A percentile compares a stretch with the other conserved stretches of the same genome.
Evolutionary conservation across 30 jellyfish, hydroid and myxozoan genomes (phyloP).

Genomic region (Hydractinia symbiolongicarpus): DNA sequence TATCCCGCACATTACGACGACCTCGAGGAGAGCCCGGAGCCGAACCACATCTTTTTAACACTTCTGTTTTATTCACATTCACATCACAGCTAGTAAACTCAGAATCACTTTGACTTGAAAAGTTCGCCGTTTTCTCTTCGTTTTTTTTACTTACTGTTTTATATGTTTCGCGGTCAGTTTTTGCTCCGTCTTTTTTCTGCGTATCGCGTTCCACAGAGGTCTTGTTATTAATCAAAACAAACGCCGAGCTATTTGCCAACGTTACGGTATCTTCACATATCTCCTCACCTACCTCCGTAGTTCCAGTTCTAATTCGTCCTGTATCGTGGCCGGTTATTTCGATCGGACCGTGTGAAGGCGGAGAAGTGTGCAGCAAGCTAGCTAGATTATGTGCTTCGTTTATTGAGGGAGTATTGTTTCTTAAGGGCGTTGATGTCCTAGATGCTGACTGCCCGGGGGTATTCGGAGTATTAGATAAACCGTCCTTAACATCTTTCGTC

Average conservation of each 20-base stretch:
- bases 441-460: not conserved
- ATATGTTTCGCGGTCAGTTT: not conserved
- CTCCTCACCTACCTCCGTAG: slow-evolving; percentile 42
- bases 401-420: not conserved
- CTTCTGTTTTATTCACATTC: not conserved
- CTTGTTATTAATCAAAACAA: not conserved
- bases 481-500: slow-evolving; percentile 17
- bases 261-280: slow-evolving; percentile 25
- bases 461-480: not conserved
- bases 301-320: slow-evolving; percentile 16
- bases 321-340: slow-evolving; percentile 26
- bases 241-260: slow-evolving; percentile 6
- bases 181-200: not conserved
- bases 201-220: slow-evolving; percentile 2
- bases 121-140: not conserved
- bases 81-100: not conserved
- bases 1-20: not conserved
- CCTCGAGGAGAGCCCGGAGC: slow-evolving; percentile 70
- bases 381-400: not conserved
- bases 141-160: not conserved
- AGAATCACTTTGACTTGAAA: not conserved
- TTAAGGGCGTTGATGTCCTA: not conserved
- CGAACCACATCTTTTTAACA: not conserved
- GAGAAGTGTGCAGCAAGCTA: not conserved
- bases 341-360: slow-evolving; percentile 21